Evolutionary conservation across 2,888 invertebrate species (phyloP).

Genomic region (Sipha maydis): DNA sequence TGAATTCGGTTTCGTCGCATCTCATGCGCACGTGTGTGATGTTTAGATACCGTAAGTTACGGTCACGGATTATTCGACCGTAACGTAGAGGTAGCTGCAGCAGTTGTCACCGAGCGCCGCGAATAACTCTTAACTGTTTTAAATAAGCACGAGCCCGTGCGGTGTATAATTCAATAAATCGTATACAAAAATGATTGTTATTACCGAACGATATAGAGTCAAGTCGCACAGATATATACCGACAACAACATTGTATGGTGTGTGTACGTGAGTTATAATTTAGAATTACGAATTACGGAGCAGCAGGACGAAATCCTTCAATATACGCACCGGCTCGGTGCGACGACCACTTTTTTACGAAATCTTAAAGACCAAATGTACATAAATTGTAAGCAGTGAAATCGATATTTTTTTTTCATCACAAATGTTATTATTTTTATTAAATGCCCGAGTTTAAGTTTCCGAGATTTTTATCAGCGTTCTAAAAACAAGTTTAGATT

Average conservation of each 20-base stretch:
- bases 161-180: no score
- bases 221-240: no score
- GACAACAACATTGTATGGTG: not conserved
- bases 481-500: not conserved
- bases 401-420: no score
- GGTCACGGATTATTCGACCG: not conserved
- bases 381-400: no score
- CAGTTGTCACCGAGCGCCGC: not conserved
- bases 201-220: no score
- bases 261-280: not conserved
- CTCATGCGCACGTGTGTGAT: not conserved
- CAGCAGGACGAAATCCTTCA: not conserved
- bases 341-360: not conserved
- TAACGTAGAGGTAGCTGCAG: not conserved
- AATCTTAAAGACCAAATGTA: no score
- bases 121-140: not conserved
- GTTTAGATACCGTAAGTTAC: conserved; percentile 33
- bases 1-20: not conserved
- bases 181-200: not conserved
- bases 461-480: not conserved
- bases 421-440: not conserved
- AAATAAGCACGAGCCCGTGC: not conserved
- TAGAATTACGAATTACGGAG: not conserved
- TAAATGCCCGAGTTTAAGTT: not conserved
- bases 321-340: not conserved